Evolutionary conservation across 2,888 invertebrate genomes (phyloP).

Genomic region (Silvanus unidentatus): DNA sequence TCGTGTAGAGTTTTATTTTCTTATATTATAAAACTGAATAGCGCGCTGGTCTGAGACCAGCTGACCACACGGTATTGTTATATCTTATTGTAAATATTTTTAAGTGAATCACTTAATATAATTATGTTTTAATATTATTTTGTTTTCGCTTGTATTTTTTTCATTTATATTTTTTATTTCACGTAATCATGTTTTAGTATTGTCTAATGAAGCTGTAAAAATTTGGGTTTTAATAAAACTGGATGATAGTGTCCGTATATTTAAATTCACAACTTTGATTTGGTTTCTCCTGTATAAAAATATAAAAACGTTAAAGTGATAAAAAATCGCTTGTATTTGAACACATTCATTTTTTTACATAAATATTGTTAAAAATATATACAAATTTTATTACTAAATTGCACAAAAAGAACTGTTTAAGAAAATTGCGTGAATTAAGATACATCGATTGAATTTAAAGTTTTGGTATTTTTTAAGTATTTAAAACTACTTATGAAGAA

Average conservation of each 20-base stretch:
- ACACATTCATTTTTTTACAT: conserved; percentile 24
- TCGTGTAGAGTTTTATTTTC: conserved; percentile 44
- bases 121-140: conserved; percentile 14
- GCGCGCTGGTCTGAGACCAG: conserved; percentile 46
- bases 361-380: conserved; percentile 27
- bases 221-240: conserved; percentile 49
- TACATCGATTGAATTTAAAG: too few species aligned
- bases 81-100: conserved; percentile 49
- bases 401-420: conserved; percentile 10
- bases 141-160: conserved; percentile 44
- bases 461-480: too few species aligned
- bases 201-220: conserved; percentile 45
- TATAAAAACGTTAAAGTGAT: too few species aligned
- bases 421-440: too few species aligned
- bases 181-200: conserved; percentile 46
- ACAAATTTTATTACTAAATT: conserved; percentile 23
- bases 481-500: too few species aligned
- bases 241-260: conserved; percentile 44
- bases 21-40: conserved; percentile 30
- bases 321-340: conserved; percentile 7
- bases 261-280: too few species aligned
- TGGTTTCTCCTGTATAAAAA: too few species aligned
- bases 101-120: conserved; percentile 45
- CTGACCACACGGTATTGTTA: conserved; percentile 46
- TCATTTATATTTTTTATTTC: conserved; percentile 17